Evolutionary conservation across 2,113 vertebrate species (phyloP).

Genomic region (Cygnus atratus): DNA sequence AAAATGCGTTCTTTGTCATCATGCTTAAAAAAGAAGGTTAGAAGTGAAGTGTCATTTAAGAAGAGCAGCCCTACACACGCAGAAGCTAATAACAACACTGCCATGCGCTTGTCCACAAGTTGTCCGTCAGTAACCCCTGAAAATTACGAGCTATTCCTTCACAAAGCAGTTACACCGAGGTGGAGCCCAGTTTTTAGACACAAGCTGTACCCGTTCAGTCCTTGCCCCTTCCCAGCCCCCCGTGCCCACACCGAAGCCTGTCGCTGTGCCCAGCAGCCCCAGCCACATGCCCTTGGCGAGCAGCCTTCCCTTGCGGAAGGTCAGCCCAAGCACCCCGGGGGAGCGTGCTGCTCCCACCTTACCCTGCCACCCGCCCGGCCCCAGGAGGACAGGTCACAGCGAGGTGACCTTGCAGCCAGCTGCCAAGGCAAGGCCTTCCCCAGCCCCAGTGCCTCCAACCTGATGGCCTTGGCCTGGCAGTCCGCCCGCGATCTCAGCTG

Average conservation of each 20-base stretch:
- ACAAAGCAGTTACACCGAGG: background rate
- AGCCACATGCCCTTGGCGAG: background rate
- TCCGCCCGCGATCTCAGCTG: background rate
- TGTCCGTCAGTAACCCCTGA: background rate
- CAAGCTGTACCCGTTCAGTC: background rate
- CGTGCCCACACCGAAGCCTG: too few species aligned
- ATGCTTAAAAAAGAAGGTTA: background rate
- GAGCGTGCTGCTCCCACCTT: background rate
- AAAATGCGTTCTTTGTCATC: background rate
- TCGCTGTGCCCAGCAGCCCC: background rate
- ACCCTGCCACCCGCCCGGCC: background rate
- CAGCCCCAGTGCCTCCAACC: background rate
- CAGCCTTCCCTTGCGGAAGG: background rate
- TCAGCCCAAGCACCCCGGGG: background rate
- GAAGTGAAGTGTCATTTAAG: background rate
- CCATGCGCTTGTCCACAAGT: background rate
- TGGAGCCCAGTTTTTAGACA: background rate
- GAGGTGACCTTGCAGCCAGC: slow-evolving; percentile 16
- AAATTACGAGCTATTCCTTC: background rate
- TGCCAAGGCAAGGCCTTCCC: background rate
- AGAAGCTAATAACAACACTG: background rate
- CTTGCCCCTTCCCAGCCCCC: background rate
- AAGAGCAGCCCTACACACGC: background rate
- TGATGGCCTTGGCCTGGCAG: background rate
- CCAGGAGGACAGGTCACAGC: background rate